Evolutionary conservation across 2,797 vertebrate species (phyloP), one percentile per base, ranked within the genome.

Genomic region (Melanotaenia pygmaea): DNA sequence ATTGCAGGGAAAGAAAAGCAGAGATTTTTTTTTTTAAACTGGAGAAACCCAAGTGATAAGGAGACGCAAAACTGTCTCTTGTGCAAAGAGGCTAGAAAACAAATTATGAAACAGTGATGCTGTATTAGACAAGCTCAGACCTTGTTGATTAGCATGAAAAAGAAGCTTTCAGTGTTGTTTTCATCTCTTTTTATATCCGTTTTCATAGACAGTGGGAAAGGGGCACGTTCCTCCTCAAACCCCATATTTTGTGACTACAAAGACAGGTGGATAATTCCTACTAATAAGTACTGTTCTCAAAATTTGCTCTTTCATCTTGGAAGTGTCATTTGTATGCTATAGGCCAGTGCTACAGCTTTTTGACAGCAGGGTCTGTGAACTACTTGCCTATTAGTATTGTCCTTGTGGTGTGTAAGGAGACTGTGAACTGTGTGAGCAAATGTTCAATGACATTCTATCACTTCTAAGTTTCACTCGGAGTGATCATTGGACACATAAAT

Each of bases 61-160:
- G 30, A 82, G 80, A 77, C 74, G 70, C 9, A 7, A 66, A 78
- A 62, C 1, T 69, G 65, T 81, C 82, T 87, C 81, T 79, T 73
- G 77, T 79, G 82, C 83, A 80, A 68, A 74, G 71, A 67, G 54
- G 67, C 57, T 74, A 62, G 74, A 67, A 76, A 81, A 78, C 68
- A 76, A 81, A 85, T 62, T 69, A 64, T 70, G 59, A 89, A 89
- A 63, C 80, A 80, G 83, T 81, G 81, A 80, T 70, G 79, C 69
- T 61, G 87, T 50, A 59, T 76, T 73, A 62, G 86, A 86, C 78
- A 83, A 79, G 84, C 81, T 86, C 70, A n/a, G 76, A 88, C 80
- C 76, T 82, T 72, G 68, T 86, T 84, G 88, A 90, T 91, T 89
- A 85, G 59, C 8, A 1, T 4, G 24, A 34, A 66, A 84, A 79